Evolutionary conservation across 2,113 vertebrate species (phyloP), one percentile per base, ranked within the genome.

Genomic region (Plectropomus leopardus): DNA sequence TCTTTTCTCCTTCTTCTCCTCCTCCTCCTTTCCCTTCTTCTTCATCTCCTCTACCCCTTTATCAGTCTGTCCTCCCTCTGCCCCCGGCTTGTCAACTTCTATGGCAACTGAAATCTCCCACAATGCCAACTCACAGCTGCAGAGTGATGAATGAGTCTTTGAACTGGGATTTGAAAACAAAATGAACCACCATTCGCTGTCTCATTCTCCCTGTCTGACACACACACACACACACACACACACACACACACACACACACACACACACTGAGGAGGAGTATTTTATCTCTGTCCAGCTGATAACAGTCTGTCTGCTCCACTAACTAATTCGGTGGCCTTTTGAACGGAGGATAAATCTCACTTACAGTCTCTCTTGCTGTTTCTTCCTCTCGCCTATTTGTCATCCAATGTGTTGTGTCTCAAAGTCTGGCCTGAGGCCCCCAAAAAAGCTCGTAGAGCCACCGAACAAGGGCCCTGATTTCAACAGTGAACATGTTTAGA

Each of bases 301-400:
- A 87, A 85, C 74, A 85, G 88, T 36, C 86, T 45, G 84, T 89
- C 88, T 85, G 40, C 83, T 80, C 30, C n/a, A 15, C 53, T 79
- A 66, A 92, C 88, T 74, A 53, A 90, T 86, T 64, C n/a, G 7
- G 66, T 78, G 88, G 78, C 90, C 88, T 92, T 86, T 74, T 81
- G 86, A 83, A 57, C 76, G 58, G 15, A 14, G 24, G 76, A 86
- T 90, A 76, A 84, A 87, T 92, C 88, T 90, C 85, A 74, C 88
- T 88, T 73, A 72, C n/a, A 66, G 66, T 19, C 54, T 67, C 63
- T 66, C 59, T 75, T 47, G 67, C 53, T 4, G 32, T 48, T 51
- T 84, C 80, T 69, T 66, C 73, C 58, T 75, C 40, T 59, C 3
- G 28, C 21, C 5, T 36, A 66, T 83, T 72, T 63, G 76, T 86